Conservation (phyloP, 1,140 invertebrate genomes). For the Zophobas atratus region DNA sequence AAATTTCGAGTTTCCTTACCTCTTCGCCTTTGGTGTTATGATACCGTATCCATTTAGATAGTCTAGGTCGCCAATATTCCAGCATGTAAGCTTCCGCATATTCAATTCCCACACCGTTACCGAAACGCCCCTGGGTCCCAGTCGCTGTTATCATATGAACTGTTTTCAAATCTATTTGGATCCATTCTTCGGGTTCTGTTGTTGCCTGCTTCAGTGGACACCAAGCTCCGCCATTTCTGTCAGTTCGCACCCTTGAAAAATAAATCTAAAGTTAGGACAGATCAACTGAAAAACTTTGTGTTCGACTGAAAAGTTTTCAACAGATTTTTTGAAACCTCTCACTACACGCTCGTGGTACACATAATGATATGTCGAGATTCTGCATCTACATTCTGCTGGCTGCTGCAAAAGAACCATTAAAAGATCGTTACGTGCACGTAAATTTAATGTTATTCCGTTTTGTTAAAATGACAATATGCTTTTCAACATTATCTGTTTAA, state of each 20-base stretch:
- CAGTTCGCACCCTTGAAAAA: slow-evolving; percentile 80
- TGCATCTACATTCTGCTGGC: no score
- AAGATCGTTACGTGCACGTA: no score
- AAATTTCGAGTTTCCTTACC: slow-evolving; percentile 68
- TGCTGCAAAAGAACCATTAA: no score
- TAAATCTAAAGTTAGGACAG: neutral
- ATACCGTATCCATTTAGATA: slow-evolving; percentile 83
- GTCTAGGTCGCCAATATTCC: slow-evolving; percentile 83
- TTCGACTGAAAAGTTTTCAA: no score
- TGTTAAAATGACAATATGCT: neutral
- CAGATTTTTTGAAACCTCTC: no score
- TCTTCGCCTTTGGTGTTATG: slow-evolving; percentile 79
- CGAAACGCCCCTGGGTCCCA: slow-evolving; percentile 89
- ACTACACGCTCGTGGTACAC: no score
- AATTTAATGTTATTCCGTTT: no score
- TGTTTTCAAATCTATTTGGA: slow-evolving; percentile 82
- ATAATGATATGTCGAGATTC: no score
- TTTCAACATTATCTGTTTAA: slow-evolving; percentile 25
- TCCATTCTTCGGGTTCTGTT: slow-evolving; percentile 82
- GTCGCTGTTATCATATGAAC: slow-evolving; percentile 85
- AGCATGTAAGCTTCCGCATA: slow-evolving; percentile 84
- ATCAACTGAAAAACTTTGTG: no score
- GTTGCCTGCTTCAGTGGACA: slow-evolving; percentile 85
- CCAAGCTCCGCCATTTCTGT: slow-evolving; percentile 88
- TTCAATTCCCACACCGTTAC: slow-evolving; percentile 87